Evolutionary conservation across 2,797 vertebrate species (phyloP).

Genomic region (Limosa lapponica): DNA sequence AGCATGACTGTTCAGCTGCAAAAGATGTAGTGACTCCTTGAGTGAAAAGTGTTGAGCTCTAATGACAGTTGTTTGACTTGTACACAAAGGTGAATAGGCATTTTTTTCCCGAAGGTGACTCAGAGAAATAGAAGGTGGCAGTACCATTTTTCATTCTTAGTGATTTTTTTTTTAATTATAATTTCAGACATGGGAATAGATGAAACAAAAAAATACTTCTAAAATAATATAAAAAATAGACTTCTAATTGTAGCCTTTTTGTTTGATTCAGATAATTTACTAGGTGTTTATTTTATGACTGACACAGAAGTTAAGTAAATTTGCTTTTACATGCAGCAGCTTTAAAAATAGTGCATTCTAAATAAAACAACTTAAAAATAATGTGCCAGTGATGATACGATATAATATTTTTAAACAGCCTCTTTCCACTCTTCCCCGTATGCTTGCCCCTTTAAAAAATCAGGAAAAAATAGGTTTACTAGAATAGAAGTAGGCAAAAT

Average conservation of each 20-base stretch:
- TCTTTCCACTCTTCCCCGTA: neutral
- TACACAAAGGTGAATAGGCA: neutral
- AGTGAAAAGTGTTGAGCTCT: neutral
- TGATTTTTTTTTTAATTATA: neutral
- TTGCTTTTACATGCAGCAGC: conserved; percentile 18
- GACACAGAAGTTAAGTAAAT: neutral
- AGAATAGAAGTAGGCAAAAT: neutral
- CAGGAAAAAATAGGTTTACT: neutral
- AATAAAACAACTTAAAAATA: conserved; percentile 36
- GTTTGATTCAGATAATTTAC: neutral
- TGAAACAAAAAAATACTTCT: neutral
- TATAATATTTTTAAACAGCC: neutral
- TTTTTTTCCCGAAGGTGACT: neutral
- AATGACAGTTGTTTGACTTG: neutral
- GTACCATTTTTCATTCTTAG: neutral
- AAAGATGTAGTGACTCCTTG: neutral
- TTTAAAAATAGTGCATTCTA: conserved; percentile 20
- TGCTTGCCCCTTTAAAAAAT: neutral
- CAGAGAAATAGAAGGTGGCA: neutral
- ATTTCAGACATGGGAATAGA: neutral
- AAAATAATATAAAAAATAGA: neutral
- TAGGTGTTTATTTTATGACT: neutral
- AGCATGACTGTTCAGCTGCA: neutral
- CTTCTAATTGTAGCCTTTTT: neutral
- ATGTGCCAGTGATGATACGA: neutral